Evolutionary conservation across 2,113 vertebrate species (phyloP).

Genomic region (Coracopsis vasa): DNA sequence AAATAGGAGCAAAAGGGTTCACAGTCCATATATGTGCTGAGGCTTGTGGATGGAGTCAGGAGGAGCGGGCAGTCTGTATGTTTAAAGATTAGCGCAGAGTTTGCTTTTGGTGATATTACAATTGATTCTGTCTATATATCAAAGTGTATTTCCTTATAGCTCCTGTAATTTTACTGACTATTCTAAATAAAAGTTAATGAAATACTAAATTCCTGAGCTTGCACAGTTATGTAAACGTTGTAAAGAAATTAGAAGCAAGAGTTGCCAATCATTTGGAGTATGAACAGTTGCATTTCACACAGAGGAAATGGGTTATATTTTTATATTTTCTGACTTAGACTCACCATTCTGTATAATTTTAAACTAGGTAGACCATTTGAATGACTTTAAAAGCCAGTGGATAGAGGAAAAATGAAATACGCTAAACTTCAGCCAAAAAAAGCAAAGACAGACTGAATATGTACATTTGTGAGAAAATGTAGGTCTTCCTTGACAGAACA

Average conservation of each 20-base stretch:
- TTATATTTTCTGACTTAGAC: not conserved
- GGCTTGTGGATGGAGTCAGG: not conserved
- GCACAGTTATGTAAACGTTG: not conserved
- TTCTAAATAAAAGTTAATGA: not conserved
- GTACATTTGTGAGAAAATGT: not conserved
- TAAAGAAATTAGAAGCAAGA: not conserved
- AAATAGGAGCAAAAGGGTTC: not conserved
- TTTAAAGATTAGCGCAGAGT: not conserved
- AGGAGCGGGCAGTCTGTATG: not conserved
- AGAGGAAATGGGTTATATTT: not conserved
- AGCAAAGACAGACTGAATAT: not conserved
- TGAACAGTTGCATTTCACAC: not conserved
- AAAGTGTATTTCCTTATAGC: not conserved
- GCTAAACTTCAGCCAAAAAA: not conserved
- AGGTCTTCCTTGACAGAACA: not conserved
- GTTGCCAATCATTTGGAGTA: not conserved
- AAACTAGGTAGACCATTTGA: not conserved
- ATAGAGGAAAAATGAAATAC: not conserved
- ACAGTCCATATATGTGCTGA: accelerated
- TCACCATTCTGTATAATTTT: not conserved
- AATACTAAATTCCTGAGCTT: not conserved
- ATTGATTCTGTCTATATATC: not conserved
- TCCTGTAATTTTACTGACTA: not conserved
- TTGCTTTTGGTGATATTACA: not conserved
- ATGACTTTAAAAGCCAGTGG: not conserved